phyloP scores from a whole-genome alignment of 2,888 invertebrate genomes.

The Auanema freiburgensis region DNA sequence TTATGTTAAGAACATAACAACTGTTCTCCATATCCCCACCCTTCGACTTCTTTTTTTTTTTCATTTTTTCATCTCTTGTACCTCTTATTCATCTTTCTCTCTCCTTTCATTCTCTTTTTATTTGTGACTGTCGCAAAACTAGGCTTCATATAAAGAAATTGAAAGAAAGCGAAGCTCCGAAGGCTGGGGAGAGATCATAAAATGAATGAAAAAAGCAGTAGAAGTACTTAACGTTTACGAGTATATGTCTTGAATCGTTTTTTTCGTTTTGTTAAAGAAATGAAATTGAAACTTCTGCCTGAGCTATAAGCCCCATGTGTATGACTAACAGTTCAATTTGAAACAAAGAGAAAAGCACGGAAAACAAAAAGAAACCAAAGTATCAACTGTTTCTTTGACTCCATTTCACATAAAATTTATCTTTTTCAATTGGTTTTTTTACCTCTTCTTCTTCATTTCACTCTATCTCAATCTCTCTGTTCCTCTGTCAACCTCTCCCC shows the following conservation, averaged over 20 bases:
- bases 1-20: no score
- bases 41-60: no score
- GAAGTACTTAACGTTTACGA: neutral
- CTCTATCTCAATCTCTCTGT: constrained; percentile 2
- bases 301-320: no score
- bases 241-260: neutral
- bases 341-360: no score
- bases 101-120: no score
- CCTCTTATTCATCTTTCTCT: no score
- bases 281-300: neutral
- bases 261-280: neutral
- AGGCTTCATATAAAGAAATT: neutral
- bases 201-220: neutral
- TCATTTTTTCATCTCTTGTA: no score
- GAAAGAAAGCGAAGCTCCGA: neutral
- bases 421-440: neutral
- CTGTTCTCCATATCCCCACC: no score
- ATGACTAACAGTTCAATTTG: no score
- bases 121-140: no score
- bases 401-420: neutral
- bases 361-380: no score
- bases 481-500: constrained; percentile 5
- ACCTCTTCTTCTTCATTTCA: neutral
- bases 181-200: neutral
- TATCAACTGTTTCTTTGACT: neutral